Conservation (phyloP, 2,113 vertebrate species). For the human region DNA sequence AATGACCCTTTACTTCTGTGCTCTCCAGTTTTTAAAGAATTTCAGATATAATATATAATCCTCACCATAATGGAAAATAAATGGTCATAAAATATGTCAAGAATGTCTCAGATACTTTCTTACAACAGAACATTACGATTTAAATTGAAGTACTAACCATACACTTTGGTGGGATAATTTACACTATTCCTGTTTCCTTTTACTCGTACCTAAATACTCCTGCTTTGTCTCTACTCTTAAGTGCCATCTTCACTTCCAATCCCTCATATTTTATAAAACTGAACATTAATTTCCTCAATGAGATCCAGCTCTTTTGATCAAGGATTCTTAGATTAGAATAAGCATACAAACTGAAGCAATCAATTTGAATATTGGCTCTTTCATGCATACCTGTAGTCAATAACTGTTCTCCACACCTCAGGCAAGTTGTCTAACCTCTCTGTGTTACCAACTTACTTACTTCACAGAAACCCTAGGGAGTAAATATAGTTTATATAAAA, state of each 20-base stretch:
- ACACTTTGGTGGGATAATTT: background rate
- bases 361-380: background rate
- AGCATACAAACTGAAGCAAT: background rate
- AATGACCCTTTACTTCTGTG: background rate
- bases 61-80: background rate
- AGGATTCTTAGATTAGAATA: background rate
- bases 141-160: background rate
- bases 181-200: background rate
- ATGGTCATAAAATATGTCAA: background rate
- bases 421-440: background rate
- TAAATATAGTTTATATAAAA: background rate
- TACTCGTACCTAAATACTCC: background rate
- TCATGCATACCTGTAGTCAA: background rate
- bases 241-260: background rate
- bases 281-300: background rate
- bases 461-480: background rate
- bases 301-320: background rate
- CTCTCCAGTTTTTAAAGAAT: slow-evolving; percentile 10
- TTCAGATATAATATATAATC: background rate
- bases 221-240: background rate
- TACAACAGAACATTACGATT: background rate
- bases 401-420: background rate
- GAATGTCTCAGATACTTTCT: background rate
- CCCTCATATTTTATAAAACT: background rate
- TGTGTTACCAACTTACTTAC: background rate